Base-by-base conservation (phyloP, 1,140 invertebrate species). In the Bombus haemorrhoidalis region DNA sequence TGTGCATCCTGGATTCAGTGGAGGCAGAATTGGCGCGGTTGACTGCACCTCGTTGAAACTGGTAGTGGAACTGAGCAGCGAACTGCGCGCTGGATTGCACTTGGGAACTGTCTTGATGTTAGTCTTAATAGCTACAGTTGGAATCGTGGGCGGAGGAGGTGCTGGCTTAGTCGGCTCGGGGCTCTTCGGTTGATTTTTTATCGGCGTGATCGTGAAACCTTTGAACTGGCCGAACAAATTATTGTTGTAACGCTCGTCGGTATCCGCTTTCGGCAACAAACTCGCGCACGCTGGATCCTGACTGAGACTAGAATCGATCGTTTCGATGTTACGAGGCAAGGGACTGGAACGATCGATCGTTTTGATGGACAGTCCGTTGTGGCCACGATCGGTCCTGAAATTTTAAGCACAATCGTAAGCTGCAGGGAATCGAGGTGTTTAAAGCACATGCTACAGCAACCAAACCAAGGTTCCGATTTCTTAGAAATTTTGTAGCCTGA, bases 191-290 rank as follows among this genome's bases (percentile, higher is more conserved):
- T 83, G 88, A 8, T 71, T 73, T 43, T 81, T 83, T 0, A 98
- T 95, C 0, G 97, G 97, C 1, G 96, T 96, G 43, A 98, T 96
- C 3, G 97, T 97, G 93, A 98, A 98, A 2, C 98, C 98, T 95
- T 98, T 98, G 94, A 98, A 98, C 86, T 98, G 97, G 1, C 98
- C 98, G 91, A 98, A 97, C 90, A 98, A 96, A 83, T 96, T 96
- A 88, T 95, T 96, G 86, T 96, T 95, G 89, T 96, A 95, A 66
- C 93, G 91, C 75, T 95, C 93, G 64, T 95, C 94, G 15, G 88
- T 66, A 10, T 94, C 96, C 32, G 96, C 93, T 95, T 96, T 94
- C 94, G 97, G 91, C 91, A 96, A 91, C 12, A 96, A 90, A 81
- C 95, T 95, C 34, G 94, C 94, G 68, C 94, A 94, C 3, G 95